Evolutionary conservation across 2,797 vertebrate genomes (phyloP), one percentile per base, ranked within the genome.

Genomic region (Sebastes vulpes): DNA sequence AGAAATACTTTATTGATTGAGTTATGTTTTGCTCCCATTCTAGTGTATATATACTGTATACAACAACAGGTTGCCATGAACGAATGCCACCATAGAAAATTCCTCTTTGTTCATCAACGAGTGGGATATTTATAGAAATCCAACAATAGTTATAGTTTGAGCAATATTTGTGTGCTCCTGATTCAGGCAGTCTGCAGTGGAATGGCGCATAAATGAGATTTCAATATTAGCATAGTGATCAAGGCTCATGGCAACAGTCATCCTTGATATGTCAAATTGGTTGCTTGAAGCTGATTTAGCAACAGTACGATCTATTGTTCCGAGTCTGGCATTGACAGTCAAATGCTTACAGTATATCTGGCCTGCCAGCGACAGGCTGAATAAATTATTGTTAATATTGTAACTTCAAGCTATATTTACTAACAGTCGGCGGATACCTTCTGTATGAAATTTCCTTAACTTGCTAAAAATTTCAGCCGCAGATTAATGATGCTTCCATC

Each of bases 241-340:
- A 80, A 79, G 53, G 38, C 57, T 81, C 32, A 26, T 73, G 65
- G 56, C 14, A 66, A 65, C 57, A 66, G 14, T 32, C 46, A 78
- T 65, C 79, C 56, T 83, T 75, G 56, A 78, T 72, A 42, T 58
- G 73, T 82, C 75, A 81, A 6, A 53, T 21, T 69, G 35, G 46
- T 65, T 60, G 56, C 61, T 64, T 35, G 50, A 54, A 80, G 46
- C 58, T 71, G 59, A 85, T 82, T 67, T 79, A 60, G 65, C 48
- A 56, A 25, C 32, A 60, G 21, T 32, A 14, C 6, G 3, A 81
- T 68, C 58, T 28, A 20, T 67, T 65, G 20, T 52, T 64, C 42
- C 21, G 25, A 60, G 65, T 79, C 66, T 77, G 70, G 25, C 63
- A 60, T 31, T 79, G 69, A 79, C 3, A 42, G 50, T 56, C 25